Evolutionary conservation across 2,888 invertebrate species (phyloP), one percentile per base, ranked within the genome.

Genomic region (Microplitis deprimator): DNA sequence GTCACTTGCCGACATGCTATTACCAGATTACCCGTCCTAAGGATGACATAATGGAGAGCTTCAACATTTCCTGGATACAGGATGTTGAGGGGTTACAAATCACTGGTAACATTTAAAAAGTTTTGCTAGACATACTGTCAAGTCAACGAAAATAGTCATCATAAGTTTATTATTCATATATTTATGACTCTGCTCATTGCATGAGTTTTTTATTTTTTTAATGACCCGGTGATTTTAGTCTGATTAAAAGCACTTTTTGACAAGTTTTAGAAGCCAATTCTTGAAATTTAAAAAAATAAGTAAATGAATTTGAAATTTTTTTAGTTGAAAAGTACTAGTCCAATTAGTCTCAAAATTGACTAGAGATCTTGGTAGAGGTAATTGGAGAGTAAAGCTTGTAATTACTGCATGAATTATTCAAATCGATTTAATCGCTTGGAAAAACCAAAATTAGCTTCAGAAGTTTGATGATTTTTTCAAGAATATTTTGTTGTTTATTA

Each of bases 1-100:
- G 82, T 78, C 82, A 76, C 75, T 78, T 79, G 77, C 78, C 76
- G 82, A 81, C 80, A 80, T 77, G 82, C 82, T 78, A 79, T 82
- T 81, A 82, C 80, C 80, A 82, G 80, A 82, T 82, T 81, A 81
- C 82, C 65, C 75, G 79, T 77, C 75, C 76, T 79, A 81, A 80
- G 76, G 69, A 69, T 74, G 71, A 67, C 75, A 64, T 70, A 73
- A 75, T 69, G 72, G 72, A 76, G 59, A 70, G 40, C 68, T 67
- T 61, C 29, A 75, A 75, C 75, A 69, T 69, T 61, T 41, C n/a
- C 41, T 69, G 69, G 62, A 68, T 65, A 65, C 65, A 65, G 62
- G 68, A 75, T 75, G 62, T 62, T 60, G 17, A 20, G 59, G 73
- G 59, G 71, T 74, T 74, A 67, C 60, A 68, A 74, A 74, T 74